Evolutionary conservation across 2,888 invertebrate genomes (phyloP).

Genomic region (Drosophila nigricruria): DNA sequence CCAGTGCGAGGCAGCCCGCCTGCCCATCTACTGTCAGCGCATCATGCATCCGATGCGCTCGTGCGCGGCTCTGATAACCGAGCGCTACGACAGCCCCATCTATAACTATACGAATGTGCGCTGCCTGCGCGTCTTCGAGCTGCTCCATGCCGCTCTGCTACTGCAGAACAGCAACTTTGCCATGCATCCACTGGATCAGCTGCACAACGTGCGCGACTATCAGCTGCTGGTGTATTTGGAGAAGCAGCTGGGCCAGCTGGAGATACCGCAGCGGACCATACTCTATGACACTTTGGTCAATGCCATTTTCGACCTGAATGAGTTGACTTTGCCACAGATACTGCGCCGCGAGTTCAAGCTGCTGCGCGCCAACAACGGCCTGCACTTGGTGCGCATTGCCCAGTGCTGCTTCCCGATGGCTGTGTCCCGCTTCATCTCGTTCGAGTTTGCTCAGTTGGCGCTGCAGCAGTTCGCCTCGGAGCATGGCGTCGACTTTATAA

Average conservation of each 20-base stretch:
- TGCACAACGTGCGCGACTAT: constrained; percentile 20
- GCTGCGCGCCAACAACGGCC: constrained; percentile 38
- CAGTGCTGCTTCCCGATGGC: constrained; percentile 58
- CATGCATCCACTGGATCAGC: not conserved
- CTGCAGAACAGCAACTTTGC: constrained; percentile 42
- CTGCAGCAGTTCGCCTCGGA: constrained; percentile 40
- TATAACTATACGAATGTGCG: constrained; percentile 19
- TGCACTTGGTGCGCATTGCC: constrained; percentile 22
- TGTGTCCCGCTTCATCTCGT: constrained; percentile 48
- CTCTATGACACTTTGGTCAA: constrained; percentile 30
- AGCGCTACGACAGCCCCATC: constrained; percentile 20
- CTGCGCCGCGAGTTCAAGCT: constrained; percentile 58
- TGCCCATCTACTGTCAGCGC: constrained; percentile 45
- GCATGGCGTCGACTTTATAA: constrained; percentile 36
- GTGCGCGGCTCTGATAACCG: constrained; percentile 52
- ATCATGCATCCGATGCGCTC: constrained; percentile 41
- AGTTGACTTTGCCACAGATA: constrained; percentile 45
- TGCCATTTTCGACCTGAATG: constrained; percentile 37
- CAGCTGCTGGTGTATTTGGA: constrained; percentile 43
- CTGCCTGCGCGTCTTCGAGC: constrained; percentile 32
- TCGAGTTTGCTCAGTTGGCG: constrained; percentile 41
- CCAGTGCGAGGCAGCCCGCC: constrained; percentile 28
- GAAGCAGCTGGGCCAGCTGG: constrained; percentile 17
- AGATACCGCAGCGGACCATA: constrained; percentile 4
- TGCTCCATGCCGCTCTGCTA: constrained; percentile 54